A percentile compares a stretch with the other conserved stretches of the same genome.
phyloP scores from a whole-genome alignment of 2,113 vertebrate genomes.

The Haplotaxodon microlepis region DNA sequence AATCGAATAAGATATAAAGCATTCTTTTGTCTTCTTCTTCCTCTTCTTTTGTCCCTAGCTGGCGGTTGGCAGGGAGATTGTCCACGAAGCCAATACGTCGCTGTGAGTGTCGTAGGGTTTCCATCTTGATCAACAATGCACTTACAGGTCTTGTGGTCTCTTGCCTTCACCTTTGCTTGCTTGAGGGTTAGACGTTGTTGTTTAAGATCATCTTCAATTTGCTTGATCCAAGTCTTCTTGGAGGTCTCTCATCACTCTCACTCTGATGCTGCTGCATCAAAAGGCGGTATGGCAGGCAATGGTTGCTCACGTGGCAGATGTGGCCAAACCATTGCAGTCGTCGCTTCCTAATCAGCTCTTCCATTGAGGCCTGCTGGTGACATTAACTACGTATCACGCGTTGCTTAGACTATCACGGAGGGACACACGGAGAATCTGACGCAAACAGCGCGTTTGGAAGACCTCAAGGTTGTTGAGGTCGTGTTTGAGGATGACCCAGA shows the following conservation, averaged over 20 bases:
- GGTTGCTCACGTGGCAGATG: not conserved
- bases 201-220: not conserved
- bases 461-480: not conserved
- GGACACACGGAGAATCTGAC: not conserved
- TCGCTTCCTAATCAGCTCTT: not conserved
- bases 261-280: not conserved
- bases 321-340: not conserved
- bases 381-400: not conserved
- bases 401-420: not conserved
- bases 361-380: not conserved
- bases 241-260: not conserved
- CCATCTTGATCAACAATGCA: not conserved
- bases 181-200: accelerated
- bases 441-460: not conserved
- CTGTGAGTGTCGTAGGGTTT: not conserved
- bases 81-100: accelerated
- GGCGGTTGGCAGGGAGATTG: not conserved
- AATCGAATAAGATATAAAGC: not conserved
- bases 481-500: not conserved
- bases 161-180: not conserved
- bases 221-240: not conserved
- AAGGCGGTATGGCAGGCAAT: not conserved
- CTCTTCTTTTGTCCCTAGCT: not conserved
- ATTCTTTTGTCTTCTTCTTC: not conserved
- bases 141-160: not conserved